Base-by-base conservation (phyloP, 2,113 vertebrate species). In the Silurus glanis region DNA sequence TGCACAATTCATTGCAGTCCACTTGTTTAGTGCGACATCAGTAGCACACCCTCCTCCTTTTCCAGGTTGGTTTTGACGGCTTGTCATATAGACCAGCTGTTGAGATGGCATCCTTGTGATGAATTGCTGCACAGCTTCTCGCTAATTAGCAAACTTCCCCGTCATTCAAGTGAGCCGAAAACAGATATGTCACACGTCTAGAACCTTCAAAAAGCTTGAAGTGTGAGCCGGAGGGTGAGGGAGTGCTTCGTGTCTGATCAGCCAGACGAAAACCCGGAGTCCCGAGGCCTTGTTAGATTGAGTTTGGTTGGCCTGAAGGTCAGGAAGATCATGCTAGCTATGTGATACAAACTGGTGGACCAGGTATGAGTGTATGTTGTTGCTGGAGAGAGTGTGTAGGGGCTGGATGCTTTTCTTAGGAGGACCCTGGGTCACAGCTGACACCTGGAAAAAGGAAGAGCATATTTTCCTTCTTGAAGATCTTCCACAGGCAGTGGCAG, bases 11-110 rank as follows among this genome's bases (percentile, higher is more conserved):
- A 76, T 76, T 56, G 7, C 49, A 55, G 74, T n/a, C 21, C 10
- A 55, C 74, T 76, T 53, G 19, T 75, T 75, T 17, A 51, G 10
- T n/a, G 21, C 14, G 51, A 78, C 74, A 56, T 55, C n/a, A 78
- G 21, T 47, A 51, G 25, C 64, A 69, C 12, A 47, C 7, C 16
- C 82, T 51, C 17, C 8, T 37, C 23, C 47, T 12, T 0, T 37
- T 7, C 66, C 25, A 16, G 71, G 56, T 79, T n/a, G 59, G 45
- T 80, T 79, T 83, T 81, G 59, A 80, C 67, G 71, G 74, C 80
- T 80, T 85, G 86, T 87, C 88, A 89, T 74, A 81, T 83, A 72
- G 80, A 56, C 86, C 86, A 89, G 86, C 86, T 89, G 86, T 89
- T 89, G 80, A 72, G 88, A 78, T 86, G 75, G 79, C 86, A 72